These are phyloP conservation scores for Choristoneura rosaceana DNA, from an alignment of 2,888 invertebrate species.

Conservation along the genomic window DNA sequence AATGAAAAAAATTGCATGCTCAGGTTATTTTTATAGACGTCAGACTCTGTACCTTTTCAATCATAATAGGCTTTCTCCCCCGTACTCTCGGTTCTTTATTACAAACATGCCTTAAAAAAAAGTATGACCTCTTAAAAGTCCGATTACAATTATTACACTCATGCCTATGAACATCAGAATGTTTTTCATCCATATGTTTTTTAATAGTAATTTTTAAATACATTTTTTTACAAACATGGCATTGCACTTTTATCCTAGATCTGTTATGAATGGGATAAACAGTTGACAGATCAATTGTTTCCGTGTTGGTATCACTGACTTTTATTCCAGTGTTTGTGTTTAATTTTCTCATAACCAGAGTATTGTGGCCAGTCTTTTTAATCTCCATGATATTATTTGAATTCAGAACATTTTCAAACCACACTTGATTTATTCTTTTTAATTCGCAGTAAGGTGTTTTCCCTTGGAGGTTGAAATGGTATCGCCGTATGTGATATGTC, in stretches of 20 bases:
- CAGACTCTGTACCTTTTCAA: slow-evolving; percentile 32
- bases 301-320: slow-evolving; percentile 46
- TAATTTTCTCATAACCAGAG: slow-evolving; percentile 56
- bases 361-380: slow-evolving; percentile 57
- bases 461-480: slow-evolving; percentile 61
- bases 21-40: slow-evolving; percentile 24
- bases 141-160: slow-evolving; percentile 40
- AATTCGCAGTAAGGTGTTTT: slow-evolving; percentile 50
- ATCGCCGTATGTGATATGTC: slow-evolving; percentile 59
- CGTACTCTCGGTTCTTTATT: slow-evolving; percentile 17
- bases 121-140: slow-evolving; percentile 36
- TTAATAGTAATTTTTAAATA: slow-evolving; percentile 36
- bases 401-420: slow-evolving; percentile 67
- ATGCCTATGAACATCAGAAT: slow-evolving; percentile 24
- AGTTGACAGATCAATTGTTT: slow-evolving; percentile 52
- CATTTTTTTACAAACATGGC: slow-evolving; percentile 35
- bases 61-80: slow-evolving; percentile 15
- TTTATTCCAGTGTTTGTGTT: slow-evolving; percentile 49
- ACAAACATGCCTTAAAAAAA: slow-evolving; percentile 37
- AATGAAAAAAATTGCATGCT: neutral
- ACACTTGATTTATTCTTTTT: slow-evolving; percentile 63
- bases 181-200: slow-evolving; percentile 38
- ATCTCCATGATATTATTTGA: slow-evolving; percentile 60
- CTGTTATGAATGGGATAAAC: slow-evolving; percentile 48
- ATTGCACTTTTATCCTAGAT: slow-evolving; percentile 23